These are phyloP conservation scores for Eugnorisma glareosa DNA, from an alignment of 2,888 invertebrate species.

Conservation along the genomic window DNA sequence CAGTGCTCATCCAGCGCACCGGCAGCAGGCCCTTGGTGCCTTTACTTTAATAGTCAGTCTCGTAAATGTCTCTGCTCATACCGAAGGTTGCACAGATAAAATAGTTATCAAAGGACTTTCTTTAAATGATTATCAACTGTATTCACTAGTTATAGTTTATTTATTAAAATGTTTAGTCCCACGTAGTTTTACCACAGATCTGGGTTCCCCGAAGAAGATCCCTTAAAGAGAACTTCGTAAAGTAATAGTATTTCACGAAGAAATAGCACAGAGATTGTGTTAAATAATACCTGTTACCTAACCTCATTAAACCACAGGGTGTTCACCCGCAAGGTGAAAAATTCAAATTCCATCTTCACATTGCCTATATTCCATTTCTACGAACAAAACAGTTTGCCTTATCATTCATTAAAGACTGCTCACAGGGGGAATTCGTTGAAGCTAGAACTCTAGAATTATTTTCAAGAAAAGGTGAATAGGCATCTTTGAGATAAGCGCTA, in stretches of 20 bases:
- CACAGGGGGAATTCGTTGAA: constrained; percentile 36
- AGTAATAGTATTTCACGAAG: constrained; percentile 12
- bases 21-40: constrained; percentile 96
- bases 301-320: background rate
- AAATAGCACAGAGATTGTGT: constrained; percentile 16
- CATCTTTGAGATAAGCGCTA: constrained; percentile 31
- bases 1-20: constrained; percentile 99
- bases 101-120: background rate
- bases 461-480: constrained; percentile 41
- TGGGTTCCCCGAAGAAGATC: background rate
- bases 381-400: constrained; percentile 43
- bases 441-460: constrained; percentile 35
- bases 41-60: constrained; percentile 98
- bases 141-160: background rate
- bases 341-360: constrained; percentile 31
- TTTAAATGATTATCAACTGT: background rate
- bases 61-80: constrained; percentile 98
- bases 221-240: background rate
- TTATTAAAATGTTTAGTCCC: background rate
- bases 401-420: constrained; percentile 48
- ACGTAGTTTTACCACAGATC: background rate
- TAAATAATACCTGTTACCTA: constrained; percentile 21
- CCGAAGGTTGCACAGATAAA: constrained; percentile 94
- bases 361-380: constrained; percentile 41
- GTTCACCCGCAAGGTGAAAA: background rate